These are phyloP conservation scores for Epinotia ramella DNA, from an alignment of 2,888 invertebrate species.

Conservation along the genomic window DNA sequence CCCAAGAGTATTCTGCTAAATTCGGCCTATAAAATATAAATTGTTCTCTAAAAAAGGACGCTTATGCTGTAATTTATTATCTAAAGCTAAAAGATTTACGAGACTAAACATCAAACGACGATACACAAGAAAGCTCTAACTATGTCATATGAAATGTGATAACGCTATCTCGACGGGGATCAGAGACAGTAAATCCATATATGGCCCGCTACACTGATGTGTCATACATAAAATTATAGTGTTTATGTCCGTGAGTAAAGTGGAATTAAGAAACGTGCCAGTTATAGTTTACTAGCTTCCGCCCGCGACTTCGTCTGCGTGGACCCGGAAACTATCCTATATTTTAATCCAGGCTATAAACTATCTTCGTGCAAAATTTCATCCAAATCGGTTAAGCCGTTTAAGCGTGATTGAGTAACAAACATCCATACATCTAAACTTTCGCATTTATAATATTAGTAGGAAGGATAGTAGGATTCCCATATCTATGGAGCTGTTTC, in stretches of 20 bases:
- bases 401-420: too few species aligned
- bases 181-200: slow-evolving; percentile 32
- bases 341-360: too few species aligned
- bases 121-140: slow-evolving; percentile 36
- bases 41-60: too few species aligned
- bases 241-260: slow-evolving; percentile 29
- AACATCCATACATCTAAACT: too few species aligned
- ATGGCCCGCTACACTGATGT: slow-evolving; percentile 26
- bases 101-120: slow-evolving; percentile 34
- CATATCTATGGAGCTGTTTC: not conserved
- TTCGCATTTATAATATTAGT: too few species aligned
- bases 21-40: not conserved
- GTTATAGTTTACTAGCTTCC: too few species aligned
- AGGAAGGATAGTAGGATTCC: too few species aligned
- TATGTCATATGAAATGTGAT: slow-evolving; percentile 41
- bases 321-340: too few species aligned
- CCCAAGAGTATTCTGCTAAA: not conserved
- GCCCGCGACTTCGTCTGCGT: too few species aligned
- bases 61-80: slow-evolving; percentile 29
- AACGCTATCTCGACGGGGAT: slow-evolving; percentile 36
- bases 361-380: too few species aligned
- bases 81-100: slow-evolving; percentile 28
- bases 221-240: slow-evolving; percentile 34
- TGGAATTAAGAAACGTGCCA: not conserved
- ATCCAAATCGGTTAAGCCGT: too few species aligned